phyloP scores from a whole-genome alignment of 2,797 vertebrate genomes.

The Hafferia zeledoni region DNA sequence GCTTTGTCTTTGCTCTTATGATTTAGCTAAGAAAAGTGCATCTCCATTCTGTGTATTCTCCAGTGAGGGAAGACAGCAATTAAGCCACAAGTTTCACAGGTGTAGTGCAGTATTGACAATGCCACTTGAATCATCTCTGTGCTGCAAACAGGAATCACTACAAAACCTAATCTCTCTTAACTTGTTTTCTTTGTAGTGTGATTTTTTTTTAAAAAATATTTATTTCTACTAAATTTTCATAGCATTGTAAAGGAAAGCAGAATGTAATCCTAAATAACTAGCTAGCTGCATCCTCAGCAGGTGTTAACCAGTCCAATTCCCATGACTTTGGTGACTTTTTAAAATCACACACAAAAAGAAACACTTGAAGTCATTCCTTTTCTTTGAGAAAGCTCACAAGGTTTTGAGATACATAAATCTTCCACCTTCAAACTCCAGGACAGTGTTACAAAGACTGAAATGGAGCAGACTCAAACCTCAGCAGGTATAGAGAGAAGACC shows the following conservation, averaged over 20 bases:
- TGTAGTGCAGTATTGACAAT: background rate
- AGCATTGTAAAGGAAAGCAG: background rate
- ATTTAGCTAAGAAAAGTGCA: background rate
- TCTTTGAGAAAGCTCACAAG: background rate
- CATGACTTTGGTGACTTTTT: background rate
- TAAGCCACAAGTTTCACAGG: background rate
- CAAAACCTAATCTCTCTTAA: background rate
- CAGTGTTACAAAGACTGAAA: accelerated
- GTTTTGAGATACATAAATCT: background rate
- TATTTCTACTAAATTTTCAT: background rate
- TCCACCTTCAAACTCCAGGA: background rate
- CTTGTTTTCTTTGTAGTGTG: background rate
- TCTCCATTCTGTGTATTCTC: background rate
- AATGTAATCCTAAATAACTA: background rate
- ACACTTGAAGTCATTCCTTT: background rate
- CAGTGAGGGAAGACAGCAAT: background rate
- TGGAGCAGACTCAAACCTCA: background rate
- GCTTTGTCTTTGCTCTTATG: background rate
- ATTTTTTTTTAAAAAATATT: background rate
- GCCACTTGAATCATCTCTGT: background rate
- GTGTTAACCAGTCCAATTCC: background rate
- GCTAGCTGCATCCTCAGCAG: background rate
- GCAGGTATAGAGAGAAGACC: background rate
- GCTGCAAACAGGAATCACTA: background rate
- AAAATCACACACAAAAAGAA: background rate